These are phyloP conservation scores for Plumapathes pennacea DNA, from an alignment of 92 coral and sea anemone genomes.

Conservation along the genomic window DNA sequence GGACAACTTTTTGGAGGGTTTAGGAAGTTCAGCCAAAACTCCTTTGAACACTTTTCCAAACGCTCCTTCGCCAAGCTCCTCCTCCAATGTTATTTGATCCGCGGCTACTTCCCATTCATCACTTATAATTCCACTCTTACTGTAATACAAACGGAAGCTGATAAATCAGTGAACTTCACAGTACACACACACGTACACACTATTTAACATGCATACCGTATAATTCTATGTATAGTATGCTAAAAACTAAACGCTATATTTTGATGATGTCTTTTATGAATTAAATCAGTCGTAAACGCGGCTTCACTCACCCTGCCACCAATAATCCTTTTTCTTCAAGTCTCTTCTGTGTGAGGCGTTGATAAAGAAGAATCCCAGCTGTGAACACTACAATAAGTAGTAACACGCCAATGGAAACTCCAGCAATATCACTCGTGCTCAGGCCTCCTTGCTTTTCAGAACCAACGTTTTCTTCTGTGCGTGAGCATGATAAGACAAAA, in stretches of 20 bases:
- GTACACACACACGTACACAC: too few species aligned
- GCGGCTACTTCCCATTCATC: constrained; percentile 76
- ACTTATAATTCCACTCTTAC: constrained; percentile 47
- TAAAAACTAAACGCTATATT: too few species aligned
- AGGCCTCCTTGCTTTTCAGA: too few species aligned
- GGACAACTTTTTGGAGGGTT: constrained; percentile 3
- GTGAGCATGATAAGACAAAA: too few species aligned
- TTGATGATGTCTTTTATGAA: too few species aligned
- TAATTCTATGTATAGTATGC: too few species aligned
- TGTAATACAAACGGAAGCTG: constrained; percentile 1
- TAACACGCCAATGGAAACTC: constrained; percentile 23
- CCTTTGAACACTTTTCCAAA: constrained; percentile 84
- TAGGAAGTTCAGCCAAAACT: constrained; percentile 26
- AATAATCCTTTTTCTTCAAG: constrained; percentile 8
- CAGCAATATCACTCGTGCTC: constrained; percentile 31
- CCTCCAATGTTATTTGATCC: constrained; percentile 39
- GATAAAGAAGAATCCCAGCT: constrained; percentile 7
- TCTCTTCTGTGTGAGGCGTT: constrained; percentile 1
- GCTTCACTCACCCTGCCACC: too few species aligned
- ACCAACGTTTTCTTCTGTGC: too few species aligned
- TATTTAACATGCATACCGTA: too few species aligned
- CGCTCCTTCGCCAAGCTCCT: constrained; percentile 79
- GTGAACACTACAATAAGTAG: constrained; percentile 7
- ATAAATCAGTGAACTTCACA: too few species aligned
- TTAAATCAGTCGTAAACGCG: too few species aligned